These are phyloP conservation scores for Meta bourneti DNA, from an alignment of 2,888 invertebrate genomes.

Conservation along the genomic window DNA sequence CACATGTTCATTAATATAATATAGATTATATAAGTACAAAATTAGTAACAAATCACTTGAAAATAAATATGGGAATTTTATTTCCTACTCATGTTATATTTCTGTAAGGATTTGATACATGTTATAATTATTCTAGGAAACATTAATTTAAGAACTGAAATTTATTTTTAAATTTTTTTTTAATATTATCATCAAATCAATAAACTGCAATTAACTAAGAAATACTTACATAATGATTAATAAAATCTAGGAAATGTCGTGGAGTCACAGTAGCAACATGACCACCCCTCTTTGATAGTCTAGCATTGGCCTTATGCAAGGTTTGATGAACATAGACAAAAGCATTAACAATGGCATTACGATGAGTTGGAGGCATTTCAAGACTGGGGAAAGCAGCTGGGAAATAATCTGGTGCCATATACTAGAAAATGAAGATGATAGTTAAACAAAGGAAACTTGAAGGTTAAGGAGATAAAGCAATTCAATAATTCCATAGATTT, in stretches of 20 bases:
- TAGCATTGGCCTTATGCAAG: slow-evolving; percentile 94
- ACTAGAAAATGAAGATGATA: slow-evolving; percentile 81
- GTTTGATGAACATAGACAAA: slow-evolving; percentile 99
- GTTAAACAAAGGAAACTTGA: background rate
- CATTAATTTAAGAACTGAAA: background rate
- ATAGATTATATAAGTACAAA: too few relatives aligned
- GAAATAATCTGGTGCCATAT: slow-evolving; percentile 93
- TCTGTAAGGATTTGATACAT: too few relatives aligned
- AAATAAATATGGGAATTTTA: too few relatives aligned
- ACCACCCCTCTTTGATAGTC: slow-evolving; percentile 94
- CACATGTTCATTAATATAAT: too few relatives aligned
- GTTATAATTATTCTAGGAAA: too few relatives aligned
- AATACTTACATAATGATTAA: slow-evolving; percentile 93
- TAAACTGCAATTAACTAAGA: background rate
- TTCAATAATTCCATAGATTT: background rate
- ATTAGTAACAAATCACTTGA: too few relatives aligned
- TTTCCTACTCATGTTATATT: too few relatives aligned
- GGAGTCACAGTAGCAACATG: slow-evolving; percentile 99
- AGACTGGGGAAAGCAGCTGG: slow-evolving; percentile 91
- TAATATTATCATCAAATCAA: background rate
- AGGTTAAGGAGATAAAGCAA: background rate
- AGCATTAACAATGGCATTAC: slow-evolving; percentile 98
- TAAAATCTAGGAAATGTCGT: slow-evolving; percentile 98
- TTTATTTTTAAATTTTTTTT: background rate
- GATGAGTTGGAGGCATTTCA: slow-evolving; percentile 86